Conservation (phyloP, 2,888 invertebrate species). For the Drosophila nr. perissopoda region DNA sequence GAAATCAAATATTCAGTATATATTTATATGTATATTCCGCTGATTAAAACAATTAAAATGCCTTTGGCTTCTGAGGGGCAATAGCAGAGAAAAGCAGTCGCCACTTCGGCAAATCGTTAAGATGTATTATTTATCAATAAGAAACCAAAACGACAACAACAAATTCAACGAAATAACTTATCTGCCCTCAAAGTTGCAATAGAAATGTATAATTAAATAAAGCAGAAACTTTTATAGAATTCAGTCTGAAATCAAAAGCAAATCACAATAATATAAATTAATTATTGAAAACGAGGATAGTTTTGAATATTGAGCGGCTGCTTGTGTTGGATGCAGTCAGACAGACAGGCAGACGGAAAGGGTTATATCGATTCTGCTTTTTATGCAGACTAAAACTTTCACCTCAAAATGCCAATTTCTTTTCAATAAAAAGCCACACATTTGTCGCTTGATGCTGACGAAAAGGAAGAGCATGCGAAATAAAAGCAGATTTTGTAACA, state of each 20-base stretch:
- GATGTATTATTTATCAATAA: background rate
- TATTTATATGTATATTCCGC: background rate
- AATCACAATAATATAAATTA: background rate
- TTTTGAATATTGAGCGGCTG: background rate
- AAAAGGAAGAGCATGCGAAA: constrained; percentile 43
- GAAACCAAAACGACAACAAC: background rate
- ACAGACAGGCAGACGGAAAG: background rate
- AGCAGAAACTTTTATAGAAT: background rate
- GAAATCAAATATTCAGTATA: background rate
- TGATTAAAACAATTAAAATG: background rate
- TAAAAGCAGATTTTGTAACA: constrained; percentile 45
- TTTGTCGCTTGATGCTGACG: background rate
- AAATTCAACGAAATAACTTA: background rate
- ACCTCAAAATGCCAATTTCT: background rate
- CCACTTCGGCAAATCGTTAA: background rate
- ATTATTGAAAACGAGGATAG: background rate
- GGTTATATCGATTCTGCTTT: background rate
- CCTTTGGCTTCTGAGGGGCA: background rate
- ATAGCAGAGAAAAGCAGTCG: background rate
- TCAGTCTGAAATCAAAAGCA: background rate
- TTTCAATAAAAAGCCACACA: background rate
- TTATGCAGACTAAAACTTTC: background rate
- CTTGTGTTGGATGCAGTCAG: background rate
- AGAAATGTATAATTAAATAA: background rate
- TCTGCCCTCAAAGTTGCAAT: background rate